These are phyloP conservation scores for Dromas ardeola DNA, from an alignment of 2,113 vertebrate species.

Conservation along the genomic window DNA sequence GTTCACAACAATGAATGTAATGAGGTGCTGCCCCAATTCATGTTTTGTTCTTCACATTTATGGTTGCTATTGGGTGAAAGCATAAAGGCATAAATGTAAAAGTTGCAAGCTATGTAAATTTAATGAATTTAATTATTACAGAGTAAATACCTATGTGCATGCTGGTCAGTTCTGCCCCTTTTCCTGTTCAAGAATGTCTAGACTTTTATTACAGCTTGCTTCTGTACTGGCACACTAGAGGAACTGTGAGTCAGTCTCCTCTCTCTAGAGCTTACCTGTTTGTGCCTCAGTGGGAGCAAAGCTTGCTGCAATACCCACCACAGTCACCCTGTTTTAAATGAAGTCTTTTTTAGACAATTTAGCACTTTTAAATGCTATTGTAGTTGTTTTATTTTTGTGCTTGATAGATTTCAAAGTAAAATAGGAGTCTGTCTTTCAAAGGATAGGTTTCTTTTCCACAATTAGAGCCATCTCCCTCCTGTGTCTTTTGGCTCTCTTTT, in stretches of 20 bases:
- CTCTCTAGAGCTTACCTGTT: not conserved
- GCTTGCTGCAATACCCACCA: not conserved
- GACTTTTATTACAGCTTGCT: not conserved
- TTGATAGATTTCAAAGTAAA: not conserved
- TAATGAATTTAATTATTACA: not conserved
- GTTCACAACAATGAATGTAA: not conserved
- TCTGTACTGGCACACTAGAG: not conserved
- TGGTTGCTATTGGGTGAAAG: not conserved
- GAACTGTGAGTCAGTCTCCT: not conserved
- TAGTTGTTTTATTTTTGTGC: not conserved
- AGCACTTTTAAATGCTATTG: not conserved
- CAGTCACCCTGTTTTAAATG: not conserved
- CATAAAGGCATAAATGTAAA: not conserved
- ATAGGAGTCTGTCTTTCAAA: not conserved
- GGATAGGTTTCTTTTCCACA: not conserved
- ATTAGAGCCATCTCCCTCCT: not conserved
- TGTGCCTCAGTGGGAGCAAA: not conserved
- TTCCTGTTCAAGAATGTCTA: not conserved
- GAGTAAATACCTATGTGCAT: not conserved
- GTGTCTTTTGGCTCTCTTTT: not conserved
- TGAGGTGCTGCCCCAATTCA: not conserved
- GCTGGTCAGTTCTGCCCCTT: not conserved
- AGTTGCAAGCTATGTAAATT: not conserved
- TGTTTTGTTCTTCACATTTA: not conserved
- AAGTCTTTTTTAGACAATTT: not conserved